Conservation (phyloP, 2,113 vertebrate genomes). For the Phylloscopus trochiloides region DNA sequence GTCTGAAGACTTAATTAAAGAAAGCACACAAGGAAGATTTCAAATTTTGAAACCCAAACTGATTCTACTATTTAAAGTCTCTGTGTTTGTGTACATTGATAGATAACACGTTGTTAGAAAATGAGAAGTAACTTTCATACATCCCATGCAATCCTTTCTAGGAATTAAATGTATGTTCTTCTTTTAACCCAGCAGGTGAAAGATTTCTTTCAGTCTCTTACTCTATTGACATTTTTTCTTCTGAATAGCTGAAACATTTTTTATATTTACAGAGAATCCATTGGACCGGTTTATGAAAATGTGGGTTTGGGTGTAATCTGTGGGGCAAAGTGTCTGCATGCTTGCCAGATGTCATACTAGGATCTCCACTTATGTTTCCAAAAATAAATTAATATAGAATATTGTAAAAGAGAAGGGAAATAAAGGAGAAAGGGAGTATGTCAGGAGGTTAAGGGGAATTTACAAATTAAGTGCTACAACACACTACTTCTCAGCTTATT, state of each 20-base stretch:
- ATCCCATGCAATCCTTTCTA: background rate
- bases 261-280: background rate
- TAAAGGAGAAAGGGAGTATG: background rate
- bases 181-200: background rate
- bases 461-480: background rate
- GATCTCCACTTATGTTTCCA: background rate
- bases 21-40: background rate
- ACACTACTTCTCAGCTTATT: background rate
- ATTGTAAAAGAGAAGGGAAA: background rate
- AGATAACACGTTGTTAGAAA: background rate
- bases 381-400: background rate
- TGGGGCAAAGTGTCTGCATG: background rate
- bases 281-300: background rate
- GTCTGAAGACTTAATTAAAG: background rate
- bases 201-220: background rate
- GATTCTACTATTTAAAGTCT: background rate
- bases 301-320: background rate
- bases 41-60: background rate
- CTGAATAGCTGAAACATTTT: background rate
- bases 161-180: background rate
- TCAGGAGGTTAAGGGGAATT: background rate
- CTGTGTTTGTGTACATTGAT: background rate
- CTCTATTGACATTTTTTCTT: background rate
- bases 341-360: background rate
- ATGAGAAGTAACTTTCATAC: background rate